Conservation (phyloP, 2,113 vertebrate genomes). For the Alethe castanea region DNA sequence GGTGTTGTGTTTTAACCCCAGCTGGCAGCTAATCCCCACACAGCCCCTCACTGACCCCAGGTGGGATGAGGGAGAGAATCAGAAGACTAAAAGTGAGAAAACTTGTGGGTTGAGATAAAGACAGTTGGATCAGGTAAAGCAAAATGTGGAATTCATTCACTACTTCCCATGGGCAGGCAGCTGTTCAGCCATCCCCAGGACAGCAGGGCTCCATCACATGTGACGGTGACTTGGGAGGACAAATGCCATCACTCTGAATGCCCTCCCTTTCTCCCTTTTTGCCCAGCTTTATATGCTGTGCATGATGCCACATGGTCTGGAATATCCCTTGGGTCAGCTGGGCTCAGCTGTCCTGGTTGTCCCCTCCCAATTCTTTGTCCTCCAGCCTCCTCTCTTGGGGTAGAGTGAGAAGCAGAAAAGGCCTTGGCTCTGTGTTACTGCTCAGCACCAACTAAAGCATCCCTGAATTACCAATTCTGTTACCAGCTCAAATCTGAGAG, state of each 20-base stretch:
- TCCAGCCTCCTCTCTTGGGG: background rate
- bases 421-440: background rate
- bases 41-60: background rate
- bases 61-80: too few species aligned
- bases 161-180: background rate
- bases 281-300: background rate
- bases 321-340: background rate
- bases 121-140: background rate
- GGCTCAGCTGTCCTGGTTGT: background rate
- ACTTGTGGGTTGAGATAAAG: background rate
- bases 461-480: background rate
- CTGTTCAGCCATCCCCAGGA: background rate
- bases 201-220: background rate
- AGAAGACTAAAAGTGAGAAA: background rate
- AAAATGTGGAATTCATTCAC: background rate
- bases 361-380: background rate
- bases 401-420: background rate
- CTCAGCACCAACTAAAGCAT: background rate
- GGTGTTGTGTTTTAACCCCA: background rate
- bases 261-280: background rate
- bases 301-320: background rate
- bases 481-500: background rate
- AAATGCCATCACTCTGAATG: background rate
- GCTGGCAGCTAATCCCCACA: background rate
- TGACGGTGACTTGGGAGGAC: background rate